Evolutionary conservation across 1,140 invertebrate genomes (phyloP).

Genomic region (Hyles vespertilio): DNA sequence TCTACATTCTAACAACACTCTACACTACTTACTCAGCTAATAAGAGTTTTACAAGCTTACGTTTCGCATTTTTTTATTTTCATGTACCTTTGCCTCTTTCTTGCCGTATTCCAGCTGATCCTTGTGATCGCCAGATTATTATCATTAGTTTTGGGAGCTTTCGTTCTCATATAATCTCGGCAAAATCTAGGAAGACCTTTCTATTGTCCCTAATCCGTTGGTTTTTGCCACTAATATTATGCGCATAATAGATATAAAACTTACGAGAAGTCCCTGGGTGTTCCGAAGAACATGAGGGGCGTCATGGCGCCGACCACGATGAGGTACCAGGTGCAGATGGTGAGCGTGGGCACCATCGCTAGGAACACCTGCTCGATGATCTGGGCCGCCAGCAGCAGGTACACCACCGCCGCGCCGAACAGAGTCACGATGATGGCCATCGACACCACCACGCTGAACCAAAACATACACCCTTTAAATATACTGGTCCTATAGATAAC

Average conservation of each 20-base stretch:
- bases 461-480: too few species aligned
- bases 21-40: too few species aligned
- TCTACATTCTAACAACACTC: too few species aligned
- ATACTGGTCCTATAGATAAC: too few species aligned
- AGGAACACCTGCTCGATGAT: conserved; percentile 78
- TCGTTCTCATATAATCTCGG: not conserved
- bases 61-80: too few species aligned
- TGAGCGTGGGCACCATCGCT: conserved; percentile 58
- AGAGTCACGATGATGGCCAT: conserved; percentile 75
- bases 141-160: not conserved
- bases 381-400: conserved; percentile 81
- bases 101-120: too few species aligned
- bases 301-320: conserved; percentile 79
- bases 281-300: conserved; percentile 82
- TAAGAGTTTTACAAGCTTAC: too few species aligned
- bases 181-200: not conserved
- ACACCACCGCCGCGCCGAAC: conserved; percentile 83
- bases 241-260: conserved; percentile 18
- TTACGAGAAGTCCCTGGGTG: conserved; percentile 85
- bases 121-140: not conserved
- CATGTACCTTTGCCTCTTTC: too few species aligned
- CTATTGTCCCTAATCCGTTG: not conserved
- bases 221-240: not conserved
- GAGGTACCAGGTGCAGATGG: conserved; percentile 80
- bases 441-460: conserved; percentile 51